Evolutionary conservation across 2,113 vertebrate genomes (phyloP), one percentile per base, ranked within the genome.

Genomic region (Crotalus viridis): DNA sequence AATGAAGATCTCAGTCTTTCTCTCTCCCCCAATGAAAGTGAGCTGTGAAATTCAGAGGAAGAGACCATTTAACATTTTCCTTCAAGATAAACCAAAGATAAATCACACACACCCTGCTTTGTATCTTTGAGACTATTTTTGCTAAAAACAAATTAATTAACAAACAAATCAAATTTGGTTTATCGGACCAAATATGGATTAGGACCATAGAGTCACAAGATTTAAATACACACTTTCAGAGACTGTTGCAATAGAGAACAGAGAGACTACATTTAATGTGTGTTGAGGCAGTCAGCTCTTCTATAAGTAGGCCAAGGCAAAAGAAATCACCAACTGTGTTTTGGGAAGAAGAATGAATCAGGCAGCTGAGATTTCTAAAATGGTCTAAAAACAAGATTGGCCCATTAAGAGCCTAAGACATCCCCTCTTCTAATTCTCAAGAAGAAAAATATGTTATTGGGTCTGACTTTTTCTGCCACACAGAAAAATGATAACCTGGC

Each of bases 1-100:
- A 91, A 99, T 97, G 88, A 99, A 99, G 91, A 99, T 98, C 95
- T 99, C 99, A 0, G 98, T 99, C 56, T 96, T 98, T 94, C 97
- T 99, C 94, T 98, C 98, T 43, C 99, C 99, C 0, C 98, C 97
- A 0, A 98, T 97, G 93, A 99, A 98, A 2, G 98, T 99, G 95
- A 99, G 95, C 99, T 99, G 94, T 59, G 97, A 94, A 28, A 93
- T 43, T 89, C 24, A 43, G 54, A 85, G 17, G 12, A 89, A 89
- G 0, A 17, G 46, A 89, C 86, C 28, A 52, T 61, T 93, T 55
- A 89, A 21, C 2, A 57, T 48, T 81, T 57, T 22, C 26, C 12
- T 55, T 9, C 13, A 24, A 90, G 55, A 52, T 33, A 61, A 9
- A 28, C 52, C 9, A 86, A 74, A 81, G 3, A 39, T 33, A 39